A percentile compares a stretch with the other conserved stretches of the same genome.
These are phyloP conservation scores for Psilanteris sp. DNA, from an alignment of 1,140 invertebrate genomes.

Conservation along the genomic window DNA sequence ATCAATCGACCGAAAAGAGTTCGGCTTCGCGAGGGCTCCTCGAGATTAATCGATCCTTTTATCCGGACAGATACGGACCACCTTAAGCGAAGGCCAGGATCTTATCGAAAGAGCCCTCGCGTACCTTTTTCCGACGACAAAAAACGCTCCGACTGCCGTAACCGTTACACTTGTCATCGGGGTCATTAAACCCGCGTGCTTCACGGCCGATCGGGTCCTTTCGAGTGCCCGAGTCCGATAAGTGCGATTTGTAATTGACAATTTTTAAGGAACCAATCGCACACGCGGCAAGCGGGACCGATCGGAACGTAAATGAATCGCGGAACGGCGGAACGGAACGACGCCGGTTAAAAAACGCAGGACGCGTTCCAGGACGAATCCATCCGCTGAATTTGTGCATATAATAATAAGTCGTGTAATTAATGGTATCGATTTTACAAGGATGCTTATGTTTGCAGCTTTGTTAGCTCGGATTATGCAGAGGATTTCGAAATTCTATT, in stretches of 20 bases:
- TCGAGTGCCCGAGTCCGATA: too few species aligned
- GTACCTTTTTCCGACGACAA: slow-evolving; percentile 29
- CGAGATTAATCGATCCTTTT: slow-evolving; percentile 69
- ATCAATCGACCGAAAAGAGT: slow-evolving; percentile 69
- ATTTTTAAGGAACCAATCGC: too few species aligned
- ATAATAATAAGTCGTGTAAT: slow-evolving; percentile 18
- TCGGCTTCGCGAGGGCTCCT: slow-evolving; percentile 53
- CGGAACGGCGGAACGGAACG: too few species aligned
- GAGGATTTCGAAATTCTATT: slow-evolving; percentile 29
- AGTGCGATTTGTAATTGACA: too few species aligned
- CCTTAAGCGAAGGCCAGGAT: slow-evolving; percentile 42
- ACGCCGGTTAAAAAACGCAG: too few species aligned
- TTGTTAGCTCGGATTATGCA: slow-evolving; percentile 13
- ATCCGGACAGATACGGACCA: slow-evolving; percentile 53
- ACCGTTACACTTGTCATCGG: slow-evolving; percentile 47
- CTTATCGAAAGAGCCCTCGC: slow-evolving; percentile 33
- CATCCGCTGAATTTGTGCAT: too few species aligned
- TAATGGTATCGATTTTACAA: slow-evolving; percentile 21
- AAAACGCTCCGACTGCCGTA: slow-evolving; percentile 16
- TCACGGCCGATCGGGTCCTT: background rate
- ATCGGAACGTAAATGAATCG: too few species aligned
- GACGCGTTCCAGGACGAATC: too few species aligned
- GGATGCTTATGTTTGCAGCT: slow-evolving; percentile 28
- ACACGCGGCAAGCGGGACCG: too few species aligned
- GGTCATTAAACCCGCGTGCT: slow-evolving; percentile 24